A percentile compares a stretch with the other conserved stretches of the same genome.
These are phyloP conservation scores for Glaucidium brasilianum DNA, from an alignment of 2,113 vertebrate genomes.

Conservation along the genomic window DNA sequence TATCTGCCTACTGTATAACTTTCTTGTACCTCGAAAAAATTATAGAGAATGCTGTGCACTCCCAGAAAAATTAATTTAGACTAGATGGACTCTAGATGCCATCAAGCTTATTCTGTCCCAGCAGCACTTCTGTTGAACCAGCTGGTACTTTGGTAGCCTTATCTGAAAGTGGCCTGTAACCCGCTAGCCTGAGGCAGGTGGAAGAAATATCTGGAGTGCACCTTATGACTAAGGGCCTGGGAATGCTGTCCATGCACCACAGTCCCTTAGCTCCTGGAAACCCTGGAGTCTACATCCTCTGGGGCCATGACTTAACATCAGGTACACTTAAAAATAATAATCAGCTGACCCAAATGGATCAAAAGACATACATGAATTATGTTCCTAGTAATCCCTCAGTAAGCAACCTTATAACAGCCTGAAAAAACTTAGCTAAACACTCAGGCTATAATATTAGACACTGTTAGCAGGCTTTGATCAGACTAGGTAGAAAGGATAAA, in stretches of 20 bases:
- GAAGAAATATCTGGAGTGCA: not conserved
- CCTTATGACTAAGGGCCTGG: slow-evolving; percentile 16
- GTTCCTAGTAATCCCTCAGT: slow-evolving; percentile 34
- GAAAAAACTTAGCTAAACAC: slow-evolving; percentile 4
- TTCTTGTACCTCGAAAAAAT: not conserved
- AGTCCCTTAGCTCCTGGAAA: not conserved
- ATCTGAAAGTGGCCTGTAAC: not conserved
- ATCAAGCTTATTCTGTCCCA: not conserved
- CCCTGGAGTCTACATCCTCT: slow-evolving; percentile 2
- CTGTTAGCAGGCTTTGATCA: slow-evolving; percentile 38
- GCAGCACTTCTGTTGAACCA: not conserved
- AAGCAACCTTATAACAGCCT: slow-evolving; percentile 28
- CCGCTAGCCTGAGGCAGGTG: not conserved
- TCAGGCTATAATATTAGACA: not conserved
- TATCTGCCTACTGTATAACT: not conserved
- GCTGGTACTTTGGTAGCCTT: not conserved
- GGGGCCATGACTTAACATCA: slow-evolving; percentile 18
- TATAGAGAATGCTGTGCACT: not conserved
- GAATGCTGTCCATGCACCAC: slow-evolving; percentile 6
- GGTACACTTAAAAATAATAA: slow-evolving; percentile 15
- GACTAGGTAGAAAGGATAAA: not conserved
- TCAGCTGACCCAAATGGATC: slow-evolving; percentile 34
- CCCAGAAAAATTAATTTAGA: not conserved
- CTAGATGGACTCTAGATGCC: not conserved
- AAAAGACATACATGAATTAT: not conserved